Evolutionary conservation across 2,888 invertebrate species (phyloP).

Genomic region (Drosophila diplacantha): DNA sequence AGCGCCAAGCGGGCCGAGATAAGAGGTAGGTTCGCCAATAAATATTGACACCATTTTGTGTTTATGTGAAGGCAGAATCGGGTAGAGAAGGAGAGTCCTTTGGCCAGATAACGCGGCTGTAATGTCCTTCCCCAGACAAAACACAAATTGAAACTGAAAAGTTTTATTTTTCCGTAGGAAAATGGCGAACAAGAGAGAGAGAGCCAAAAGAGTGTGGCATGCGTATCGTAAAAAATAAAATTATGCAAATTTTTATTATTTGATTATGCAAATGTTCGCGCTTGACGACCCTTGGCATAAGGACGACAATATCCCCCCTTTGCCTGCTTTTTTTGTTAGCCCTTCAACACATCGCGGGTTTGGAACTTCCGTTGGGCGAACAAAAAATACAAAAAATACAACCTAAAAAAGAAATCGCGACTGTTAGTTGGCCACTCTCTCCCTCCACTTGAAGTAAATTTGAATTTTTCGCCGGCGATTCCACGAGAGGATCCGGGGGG

Average conservation of each 20-base stretch:
- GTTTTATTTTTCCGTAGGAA: conserved; percentile 30
- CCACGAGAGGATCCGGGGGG: conserved; percentile 14
- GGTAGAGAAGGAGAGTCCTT: conserved; percentile 7
- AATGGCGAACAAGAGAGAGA: background rate
- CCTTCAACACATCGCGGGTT: conserved; percentile 38
- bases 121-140: conserved; percentile 50
- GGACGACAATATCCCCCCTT: conserved; percentile 70
- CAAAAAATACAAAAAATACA: background rate
- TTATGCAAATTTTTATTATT: conserved; percentile 78
- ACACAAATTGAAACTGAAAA: conserved; percentile 55
- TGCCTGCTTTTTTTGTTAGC: conserved; percentile 3
- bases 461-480: conserved; percentile 62
- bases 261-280: conserved; percentile 78
- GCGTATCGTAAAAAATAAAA: conserved; percentile 73
- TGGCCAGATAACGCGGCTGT: conserved; percentile 62
- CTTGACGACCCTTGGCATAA: conserved; percentile 78
- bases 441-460: conserved; percentile 48
- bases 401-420: conserved; percentile 36
- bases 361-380: conserved; percentile 50
- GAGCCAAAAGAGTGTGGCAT: conserved; percentile 38
- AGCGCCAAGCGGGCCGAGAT: conserved; percentile 48
- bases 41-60: conserved; percentile 72
- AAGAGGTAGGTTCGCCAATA: conserved; percentile 73
- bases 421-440: conserved; percentile 62
- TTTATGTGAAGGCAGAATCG: conserved; percentile 41